Evolutionary conservation across 2,113 vertebrate species (phyloP).

Genomic region (Clinocottus analis): DNA sequence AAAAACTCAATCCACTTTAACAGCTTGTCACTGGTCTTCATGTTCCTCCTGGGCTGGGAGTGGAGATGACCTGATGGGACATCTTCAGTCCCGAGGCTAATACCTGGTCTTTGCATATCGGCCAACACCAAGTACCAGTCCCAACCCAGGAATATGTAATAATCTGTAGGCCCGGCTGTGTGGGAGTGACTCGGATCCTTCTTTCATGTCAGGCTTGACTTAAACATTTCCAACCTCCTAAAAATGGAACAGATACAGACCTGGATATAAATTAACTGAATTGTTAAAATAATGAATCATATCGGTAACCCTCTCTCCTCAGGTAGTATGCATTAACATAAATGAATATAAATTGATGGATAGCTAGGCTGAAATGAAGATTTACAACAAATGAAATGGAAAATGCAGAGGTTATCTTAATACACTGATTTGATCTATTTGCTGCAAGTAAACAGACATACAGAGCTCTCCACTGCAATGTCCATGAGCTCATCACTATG

Average conservation of each 20-base stretch:
- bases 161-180: background rate
- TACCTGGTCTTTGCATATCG: too few species aligned
- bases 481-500: background rate
- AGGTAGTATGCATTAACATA: background rate
- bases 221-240: background rate
- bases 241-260: background rate
- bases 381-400: background rate
- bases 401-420: background rate
- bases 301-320: background rate
- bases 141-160: too few species aligned
- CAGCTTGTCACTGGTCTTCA: too few species aligned
- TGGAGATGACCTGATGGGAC: constrained; percentile 18
- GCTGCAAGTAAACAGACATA: background rate
- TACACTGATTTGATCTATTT: background rate
- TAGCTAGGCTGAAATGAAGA: background rate
- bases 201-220: background rate
- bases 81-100: too few species aligned
- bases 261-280: too few species aligned
- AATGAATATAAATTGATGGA: background rate
- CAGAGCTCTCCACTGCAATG: too few species aligned
- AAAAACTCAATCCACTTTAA: background rate
- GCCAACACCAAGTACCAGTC: too few species aligned
- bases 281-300: background rate
- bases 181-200: background rate
- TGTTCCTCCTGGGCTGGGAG: constrained; percentile 20